Evolutionary conservation across 2,888 invertebrate genomes (phyloP).

Genomic region (Ophion slaviceki): DNA sequence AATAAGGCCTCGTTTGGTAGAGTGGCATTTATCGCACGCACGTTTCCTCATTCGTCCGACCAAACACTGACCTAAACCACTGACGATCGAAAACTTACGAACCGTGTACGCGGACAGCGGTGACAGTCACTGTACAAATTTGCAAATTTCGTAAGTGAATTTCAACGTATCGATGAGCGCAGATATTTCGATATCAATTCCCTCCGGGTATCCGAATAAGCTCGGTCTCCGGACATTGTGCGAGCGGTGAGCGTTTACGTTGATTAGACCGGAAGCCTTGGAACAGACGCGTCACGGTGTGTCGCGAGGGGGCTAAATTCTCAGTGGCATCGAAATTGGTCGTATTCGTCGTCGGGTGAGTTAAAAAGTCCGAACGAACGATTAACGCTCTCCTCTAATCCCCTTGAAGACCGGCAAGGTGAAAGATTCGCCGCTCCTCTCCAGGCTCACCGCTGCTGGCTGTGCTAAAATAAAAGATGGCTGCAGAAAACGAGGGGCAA

Average conservation of each 20-base stretch:
- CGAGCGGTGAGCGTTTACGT: background rate
- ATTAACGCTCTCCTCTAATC: constrained; percentile 57
- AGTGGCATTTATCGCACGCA: no score
- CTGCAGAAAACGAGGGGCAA: constrained; percentile 38
- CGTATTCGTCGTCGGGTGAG: background rate
- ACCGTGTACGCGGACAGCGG: no score
- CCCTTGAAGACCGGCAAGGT: constrained; percentile 39
- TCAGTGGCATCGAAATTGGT: constrained; percentile 7
- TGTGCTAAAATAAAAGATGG: constrained; percentile 28
- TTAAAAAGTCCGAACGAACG: constrained; percentile 34
- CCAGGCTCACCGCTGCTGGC: constrained; percentile 12
- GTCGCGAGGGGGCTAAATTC: background rate
- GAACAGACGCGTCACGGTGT: background rate
- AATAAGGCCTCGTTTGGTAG: no score
- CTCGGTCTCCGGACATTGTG: background rate
- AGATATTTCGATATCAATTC: background rate
- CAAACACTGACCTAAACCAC: background rate
- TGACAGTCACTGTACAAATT: background rate
- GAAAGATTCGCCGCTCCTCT: background rate
- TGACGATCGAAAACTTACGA: background rate
- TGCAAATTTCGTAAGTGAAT: background rate
- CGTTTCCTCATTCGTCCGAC: background rate
- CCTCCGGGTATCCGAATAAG: background rate
- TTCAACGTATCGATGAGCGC: background rate
- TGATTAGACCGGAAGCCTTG: background rate